Conservation (phyloP, 2,113 vertebrate species). For the Lutjanus erythropterus region DNA sequence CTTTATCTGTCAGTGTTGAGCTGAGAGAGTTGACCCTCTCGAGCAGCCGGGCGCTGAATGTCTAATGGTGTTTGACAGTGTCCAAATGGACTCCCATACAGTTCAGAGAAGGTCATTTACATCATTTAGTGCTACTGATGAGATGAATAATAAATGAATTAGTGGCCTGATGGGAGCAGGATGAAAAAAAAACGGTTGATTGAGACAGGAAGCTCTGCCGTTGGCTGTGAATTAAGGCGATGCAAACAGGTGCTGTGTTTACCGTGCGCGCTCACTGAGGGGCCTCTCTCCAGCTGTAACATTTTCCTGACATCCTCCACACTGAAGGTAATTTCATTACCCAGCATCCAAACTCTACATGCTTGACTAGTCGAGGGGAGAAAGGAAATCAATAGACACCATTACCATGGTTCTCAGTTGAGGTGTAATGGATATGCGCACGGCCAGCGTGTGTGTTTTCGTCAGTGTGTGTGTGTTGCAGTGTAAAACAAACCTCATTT, state of each 20-base stretch:
- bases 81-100: slow-evolving; percentile 79
- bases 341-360: slow-evolving; percentile 74
- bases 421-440: slow-evolving; percentile 70
- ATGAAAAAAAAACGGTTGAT: slow-evolving; percentile 32
- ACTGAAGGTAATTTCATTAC: slow-evolving; percentile 78
- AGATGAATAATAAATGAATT: slow-evolving; percentile 81
- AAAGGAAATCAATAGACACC: slow-evolving; percentile 79
- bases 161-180: slow-evolving; percentile 49
- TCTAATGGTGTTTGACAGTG: slow-evolving; percentile 80
- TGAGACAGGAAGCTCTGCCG: slow-evolving; percentile 60
- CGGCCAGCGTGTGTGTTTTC: slow-evolving; percentile 18
- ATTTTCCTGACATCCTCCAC: slow-evolving; percentile 68
- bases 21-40: slow-evolving; percentile 67
- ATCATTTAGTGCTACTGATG: slow-evolving; percentile 77
- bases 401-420: slow-evolving; percentile 72
- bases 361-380: slow-evolving; percentile 65
- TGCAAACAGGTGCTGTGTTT: slow-evolving; percentile 74
- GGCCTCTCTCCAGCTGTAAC: slow-evolving; percentile 60
- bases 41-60: slow-evolving; percentile 59
- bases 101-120: slow-evolving; percentile 79
- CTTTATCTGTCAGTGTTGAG: slow-evolving; percentile 63
- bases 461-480: slow-evolving; percentile 32
- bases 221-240: slow-evolving; percentile 38
- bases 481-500: slow-evolving; percentile 79
- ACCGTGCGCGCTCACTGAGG: slow-evolving; percentile 38